Base-by-base conservation (phyloP, 2,888 invertebrate species). In the Oscheius sp. region DNA sequence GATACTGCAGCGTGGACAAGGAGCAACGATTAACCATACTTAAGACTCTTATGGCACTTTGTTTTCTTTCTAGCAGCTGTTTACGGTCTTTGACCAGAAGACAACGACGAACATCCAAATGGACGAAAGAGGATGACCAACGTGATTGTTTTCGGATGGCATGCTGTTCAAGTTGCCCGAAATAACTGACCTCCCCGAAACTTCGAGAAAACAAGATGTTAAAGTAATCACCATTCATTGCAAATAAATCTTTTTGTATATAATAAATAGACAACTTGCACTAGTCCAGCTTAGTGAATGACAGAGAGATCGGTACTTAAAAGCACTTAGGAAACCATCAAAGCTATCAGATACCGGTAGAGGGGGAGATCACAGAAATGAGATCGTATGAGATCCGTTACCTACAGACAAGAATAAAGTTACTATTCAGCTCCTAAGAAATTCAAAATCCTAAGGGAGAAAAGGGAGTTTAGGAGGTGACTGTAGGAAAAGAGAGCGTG, bases 291-390 rank as follows among this genome's bases (percentile, higher is more conserved):
- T 37, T 15, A 37, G 37, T 37, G 37, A 31, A 34, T 55, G 55
- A 55, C 55, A 55, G 55, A n/a, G n/a, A 55, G 55, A 55, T 55
- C 55, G 37, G n/a, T 12, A 33, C 5, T 23, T n/a, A 25, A 61
- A 61, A 61, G 61, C 61, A 61, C 61, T 61, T 61, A 27, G 61
- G 37, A 25, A 29, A 61, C 61, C 45, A 42, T 45, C 31, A 61
- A 61, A 61, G 61, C 61, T 61, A 42, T 42, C 61, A 12, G 23
- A 27, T 61, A 61, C 61, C 61, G n/a, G 61, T 61, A 61, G 61
- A 27, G 23, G 15, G n/a, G 50, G 45, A 61, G 61, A 61, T 61
- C 61, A 61, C 61, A 61, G 61, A 15, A 20, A 33, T 20, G 55
- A 55, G 55, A 55, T 55, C 55, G 23, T 15, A 55, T 17, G n/a